Evolutionary conservation across 2,888 invertebrate species (phyloP).

Genomic region (Conops quadrifasciatus): DNA sequence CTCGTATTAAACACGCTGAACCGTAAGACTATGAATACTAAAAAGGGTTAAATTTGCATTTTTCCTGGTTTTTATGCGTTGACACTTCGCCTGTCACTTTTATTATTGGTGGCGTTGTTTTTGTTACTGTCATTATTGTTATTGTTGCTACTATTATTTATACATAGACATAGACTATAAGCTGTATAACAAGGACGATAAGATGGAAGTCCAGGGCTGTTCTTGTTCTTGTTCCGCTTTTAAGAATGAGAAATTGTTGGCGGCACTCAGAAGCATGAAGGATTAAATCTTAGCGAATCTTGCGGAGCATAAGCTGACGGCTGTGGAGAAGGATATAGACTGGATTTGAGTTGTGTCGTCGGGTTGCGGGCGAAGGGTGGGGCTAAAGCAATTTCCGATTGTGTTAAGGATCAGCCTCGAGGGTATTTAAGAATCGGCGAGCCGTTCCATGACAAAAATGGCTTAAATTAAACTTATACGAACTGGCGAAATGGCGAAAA

Average conservation of each 20-base stretch:
- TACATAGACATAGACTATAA: slow-evolving; percentile 11
- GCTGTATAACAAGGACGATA: not conserved
- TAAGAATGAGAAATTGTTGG: slow-evolving; percentile 42
- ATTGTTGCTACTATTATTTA: slow-evolving; percentile 16
- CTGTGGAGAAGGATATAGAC: not conserved
- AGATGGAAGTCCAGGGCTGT: too few relatives aligned
- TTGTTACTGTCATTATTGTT: slow-evolving; percentile 26
- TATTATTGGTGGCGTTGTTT: slow-evolving; percentile 18
- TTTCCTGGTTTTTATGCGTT: slow-evolving; percentile 53
- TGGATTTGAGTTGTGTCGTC: not conserved
- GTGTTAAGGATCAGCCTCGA: slow-evolving; percentile 42
- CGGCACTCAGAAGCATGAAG: slow-evolving; percentile 50
- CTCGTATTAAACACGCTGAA: slow-evolving; percentile 46
- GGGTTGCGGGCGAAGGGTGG: too few relatives aligned
- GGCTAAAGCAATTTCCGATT: slow-evolving; percentile 48
- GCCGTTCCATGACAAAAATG: slow-evolving; percentile 43
- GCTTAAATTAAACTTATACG: slow-evolving; percentile 37
- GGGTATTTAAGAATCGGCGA: slow-evolving; percentile 49
- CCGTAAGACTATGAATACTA: slow-evolving; percentile 62
- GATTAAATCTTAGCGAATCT: slow-evolving; percentile 47
- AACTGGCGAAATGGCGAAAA: not conserved
- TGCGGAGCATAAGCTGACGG: slow-evolving; percentile 24
- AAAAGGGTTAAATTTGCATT: slow-evolving; percentile 64
- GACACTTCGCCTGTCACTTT: slow-evolving; percentile 47
- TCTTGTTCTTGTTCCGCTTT: not conserved